Evolutionary conservation across 2,113 vertebrate species (phyloP).

Genomic region (Megalops atlanticus): DNA sequence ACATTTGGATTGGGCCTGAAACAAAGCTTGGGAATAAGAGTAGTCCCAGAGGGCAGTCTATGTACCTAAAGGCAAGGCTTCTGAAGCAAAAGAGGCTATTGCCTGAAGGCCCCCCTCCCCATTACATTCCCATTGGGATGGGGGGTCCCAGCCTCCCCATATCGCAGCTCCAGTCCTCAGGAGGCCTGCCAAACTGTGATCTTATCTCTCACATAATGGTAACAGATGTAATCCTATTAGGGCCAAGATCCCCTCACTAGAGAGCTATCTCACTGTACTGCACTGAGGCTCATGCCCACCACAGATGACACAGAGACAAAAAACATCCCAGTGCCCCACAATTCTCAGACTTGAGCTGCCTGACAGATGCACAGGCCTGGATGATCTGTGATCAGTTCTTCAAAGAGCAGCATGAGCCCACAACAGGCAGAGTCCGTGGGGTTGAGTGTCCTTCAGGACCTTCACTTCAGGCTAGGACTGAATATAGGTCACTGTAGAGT

Average conservation of each 20-base stretch:
- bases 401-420: background rate
- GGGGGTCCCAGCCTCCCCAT: conserved; percentile 25
- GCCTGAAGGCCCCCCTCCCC: conserved; percentile 36
- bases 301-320: background rate
- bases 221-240: conserved; percentile 61
- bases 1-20: background rate
- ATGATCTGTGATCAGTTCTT: too few relatives aligned
- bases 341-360: too few relatives aligned
- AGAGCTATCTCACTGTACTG: conserved; percentile 22
- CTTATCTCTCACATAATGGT: conserved; percentile 54
- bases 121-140: conserved; percentile 33
- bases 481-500: conserved; percentile 1
- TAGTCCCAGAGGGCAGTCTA: background rate
- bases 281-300: background rate
- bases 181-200: conserved; percentile 28
- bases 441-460: background rate
- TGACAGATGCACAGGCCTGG: background rate
- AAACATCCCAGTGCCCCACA: too few relatives aligned
- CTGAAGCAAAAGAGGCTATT: conserved; percentile 41
- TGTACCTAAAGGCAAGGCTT: background rate
- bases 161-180: conserved; percentile 18
- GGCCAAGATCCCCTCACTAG: conserved; percentile 27
- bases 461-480: conserved; percentile 2
- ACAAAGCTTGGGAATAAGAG: background rate
- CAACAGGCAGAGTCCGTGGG: background rate